These are phyloP conservation scores for Crotalus helleri DNA, from an alignment of 2,113 vertebrate genomes.

Conservation along the genomic window DNA sequence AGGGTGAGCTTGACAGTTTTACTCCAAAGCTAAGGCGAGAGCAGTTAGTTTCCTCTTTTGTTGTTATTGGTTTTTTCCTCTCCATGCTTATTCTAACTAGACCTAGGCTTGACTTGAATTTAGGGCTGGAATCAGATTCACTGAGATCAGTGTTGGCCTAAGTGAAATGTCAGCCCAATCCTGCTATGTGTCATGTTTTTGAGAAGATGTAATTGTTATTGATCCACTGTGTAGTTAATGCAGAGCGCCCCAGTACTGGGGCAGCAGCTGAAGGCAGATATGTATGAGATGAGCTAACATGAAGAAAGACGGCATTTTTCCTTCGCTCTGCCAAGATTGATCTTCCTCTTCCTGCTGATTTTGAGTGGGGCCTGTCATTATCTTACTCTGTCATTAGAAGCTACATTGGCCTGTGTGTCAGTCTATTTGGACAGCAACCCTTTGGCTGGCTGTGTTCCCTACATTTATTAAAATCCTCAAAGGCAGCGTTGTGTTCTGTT, in stretches of 20 bases:
- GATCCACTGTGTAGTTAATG: slow-evolving; percentile 98
- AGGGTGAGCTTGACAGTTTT: slow-evolving; percentile 88
- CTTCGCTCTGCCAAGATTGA: slow-evolving; percentile 99
- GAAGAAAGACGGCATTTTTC: slow-evolving; percentile 90
- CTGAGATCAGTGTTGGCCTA: slow-evolving; percentile 94
- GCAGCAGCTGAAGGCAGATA: slow-evolving; percentile 90
- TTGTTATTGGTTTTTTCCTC: slow-evolving; percentile 66
- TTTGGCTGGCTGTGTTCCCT: slow-evolving; percentile 94
- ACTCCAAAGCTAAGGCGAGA: slow-evolving; percentile 77
- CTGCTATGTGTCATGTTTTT: slow-evolving; percentile 95
- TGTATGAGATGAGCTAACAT: slow-evolving; percentile 97
- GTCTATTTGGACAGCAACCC: slow-evolving; percentile 99
- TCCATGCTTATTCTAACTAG: slow-evolving; percentile 83
- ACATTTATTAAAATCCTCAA: slow-evolving; percentile 96
- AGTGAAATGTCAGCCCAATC: slow-evolving; percentile 95
- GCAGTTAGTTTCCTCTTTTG: slow-evolving; percentile 87
- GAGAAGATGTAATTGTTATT: slow-evolving; percentile 99
- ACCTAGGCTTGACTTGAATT: slow-evolving; percentile 85
- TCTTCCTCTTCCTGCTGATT: slow-evolving; percentile 99
- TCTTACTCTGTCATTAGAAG: slow-evolving; percentile 99
- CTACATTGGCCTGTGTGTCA: slow-evolving; percentile 99
- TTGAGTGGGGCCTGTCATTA: slow-evolving; percentile 99
- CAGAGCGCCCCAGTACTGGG: slow-evolving; percentile 83
- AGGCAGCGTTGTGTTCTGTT: slow-evolving; percentile 82
- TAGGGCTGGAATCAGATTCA: slow-evolving; percentile 92